These are phyloP conservation scores for Lochmaea capreae DNA, from an alignment of 2,888 invertebrate species.

Conservation along the genomic window DNA sequence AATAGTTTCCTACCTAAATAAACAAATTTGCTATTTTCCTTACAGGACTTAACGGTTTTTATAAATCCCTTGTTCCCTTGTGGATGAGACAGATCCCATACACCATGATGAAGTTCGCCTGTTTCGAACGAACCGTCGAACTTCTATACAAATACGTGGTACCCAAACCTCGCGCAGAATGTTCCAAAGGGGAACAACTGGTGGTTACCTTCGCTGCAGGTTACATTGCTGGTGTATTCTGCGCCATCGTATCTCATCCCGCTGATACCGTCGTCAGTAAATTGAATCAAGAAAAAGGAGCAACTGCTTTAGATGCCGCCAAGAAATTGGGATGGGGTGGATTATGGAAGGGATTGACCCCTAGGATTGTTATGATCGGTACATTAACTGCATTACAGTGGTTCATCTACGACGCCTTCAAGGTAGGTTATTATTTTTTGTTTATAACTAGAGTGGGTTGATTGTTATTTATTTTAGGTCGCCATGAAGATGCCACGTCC, in stretches of 20 bases:
- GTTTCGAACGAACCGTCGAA: constrained; percentile 97
- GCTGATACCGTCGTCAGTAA: constrained; percentile 98
- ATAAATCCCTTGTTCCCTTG: constrained; percentile 90
- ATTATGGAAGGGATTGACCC: constrained; percentile 90
- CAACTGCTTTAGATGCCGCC: constrained; percentile 78
- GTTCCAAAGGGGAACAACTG: constrained; percentile 93
- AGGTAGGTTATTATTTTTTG: constrained; percentile 52
- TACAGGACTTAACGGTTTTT: constrained; percentile 83
- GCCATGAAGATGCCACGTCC: constrained; percentile 89
- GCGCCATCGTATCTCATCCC: constrained; percentile 98
- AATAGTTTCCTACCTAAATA: background rate
- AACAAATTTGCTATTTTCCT: background rate
- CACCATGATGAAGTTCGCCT: constrained; percentile 99
- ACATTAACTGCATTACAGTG: constrained; percentile 95
- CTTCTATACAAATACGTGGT: constrained; percentile 89
- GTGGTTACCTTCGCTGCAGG: constrained; percentile 94
- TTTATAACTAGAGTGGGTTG: background rate
- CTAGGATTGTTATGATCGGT: constrained; percentile 97
- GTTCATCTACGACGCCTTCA: constrained; percentile 96
- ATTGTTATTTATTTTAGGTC: constrained; percentile 64
- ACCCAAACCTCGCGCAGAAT: constrained; percentile 93
- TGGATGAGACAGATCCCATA: constrained; percentile 99
- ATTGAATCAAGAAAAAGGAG: constrained; percentile 91
- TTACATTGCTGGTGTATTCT: constrained; percentile 99
- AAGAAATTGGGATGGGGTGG: constrained; percentile 81